A percentile compares a stretch with the other conserved stretches of the same genome.
phyloP scores from a whole-genome alignment of 2,888 invertebrate genomes.

The Troilus luridus region DNA sequence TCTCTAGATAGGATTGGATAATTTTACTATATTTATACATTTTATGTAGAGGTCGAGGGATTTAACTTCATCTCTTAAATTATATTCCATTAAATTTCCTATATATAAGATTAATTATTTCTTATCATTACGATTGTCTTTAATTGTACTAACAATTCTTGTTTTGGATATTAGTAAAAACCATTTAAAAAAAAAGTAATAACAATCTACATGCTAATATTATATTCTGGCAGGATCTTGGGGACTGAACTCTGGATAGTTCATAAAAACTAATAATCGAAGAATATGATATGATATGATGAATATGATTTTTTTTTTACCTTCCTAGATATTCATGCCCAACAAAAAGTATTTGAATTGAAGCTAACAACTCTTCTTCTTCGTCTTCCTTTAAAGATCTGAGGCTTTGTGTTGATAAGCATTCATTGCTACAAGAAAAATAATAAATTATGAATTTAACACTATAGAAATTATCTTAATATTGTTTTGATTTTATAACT shows the following conservation, averaged over 20 bases:
- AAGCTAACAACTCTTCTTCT: conserved; percentile 74
- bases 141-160: background rate
- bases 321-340: conserved; percentile 88
- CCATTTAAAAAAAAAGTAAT: no score
- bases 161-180: background rate
- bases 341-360: conserved; percentile 83
- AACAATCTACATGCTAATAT: no score
- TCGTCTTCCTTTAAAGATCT: conserved; percentile 56
- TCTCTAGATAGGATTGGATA: no score
- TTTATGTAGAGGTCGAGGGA: no score
- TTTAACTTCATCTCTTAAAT: background rate
- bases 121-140: background rate
- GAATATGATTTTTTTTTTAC: conserved; percentile 67
- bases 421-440: conserved; percentile 55
- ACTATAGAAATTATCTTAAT: background rate
- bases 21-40: no score
- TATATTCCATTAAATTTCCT: background rate
- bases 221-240: no score
- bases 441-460: background rate
- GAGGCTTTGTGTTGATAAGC: conserved; percentile 41
- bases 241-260: background rate
- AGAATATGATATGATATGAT: background rate
- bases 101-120: background rate
- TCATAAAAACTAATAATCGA: background rate
- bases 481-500: no score